Percentiles rank a stretch among this genome's conserved stretches.
These are phyloP conservation scores for Germaria angustata DNA, from an alignment of 2,888 invertebrate species.

Conservation along the genomic window DNA sequence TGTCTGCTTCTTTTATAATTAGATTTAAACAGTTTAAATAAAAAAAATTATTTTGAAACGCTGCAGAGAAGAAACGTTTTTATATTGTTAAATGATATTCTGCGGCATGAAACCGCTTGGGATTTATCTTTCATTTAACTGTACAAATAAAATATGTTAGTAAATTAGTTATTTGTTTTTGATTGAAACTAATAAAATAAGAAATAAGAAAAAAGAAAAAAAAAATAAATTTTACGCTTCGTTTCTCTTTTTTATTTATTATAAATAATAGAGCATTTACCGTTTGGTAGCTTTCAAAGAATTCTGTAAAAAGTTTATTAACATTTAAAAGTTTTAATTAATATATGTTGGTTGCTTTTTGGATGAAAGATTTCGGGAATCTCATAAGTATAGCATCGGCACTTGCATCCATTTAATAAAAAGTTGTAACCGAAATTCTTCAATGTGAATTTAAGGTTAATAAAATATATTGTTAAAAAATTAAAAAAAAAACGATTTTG, in stretches of 20 bases:
- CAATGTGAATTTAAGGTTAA: too few species aligned
- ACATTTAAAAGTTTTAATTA: constrained; percentile 9
- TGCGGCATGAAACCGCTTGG: constrained; percentile 37
- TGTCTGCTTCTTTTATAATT: not conserved
- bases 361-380: too few species aligned
- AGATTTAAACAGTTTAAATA: not conserved
- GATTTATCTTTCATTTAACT: constrained; percentile 14
- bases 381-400: too few species aligned
- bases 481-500: too few species aligned
- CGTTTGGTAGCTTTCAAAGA: constrained; percentile 1
- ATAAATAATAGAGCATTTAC: constrained; percentile 23
- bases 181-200: constrained; percentile 47
- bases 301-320: constrained; percentile 26
- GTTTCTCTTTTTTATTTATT: constrained; percentile 47
- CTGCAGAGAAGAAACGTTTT: not conserved
- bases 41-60: not conserved
- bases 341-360: too few species aligned
- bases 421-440: too few species aligned
- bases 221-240: constrained; percentile 34
- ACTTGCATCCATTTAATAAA: too few species aligned
- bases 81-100: not conserved
- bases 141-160: constrained; percentile 25
- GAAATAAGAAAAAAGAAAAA: too few species aligned
- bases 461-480: too few species aligned
- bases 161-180: constrained; percentile 46